These are phyloP conservation scores for Ivindomyrus marchei DNA, from an alignment of 2,113 vertebrate genomes.

Conservation along the genomic window DNA sequence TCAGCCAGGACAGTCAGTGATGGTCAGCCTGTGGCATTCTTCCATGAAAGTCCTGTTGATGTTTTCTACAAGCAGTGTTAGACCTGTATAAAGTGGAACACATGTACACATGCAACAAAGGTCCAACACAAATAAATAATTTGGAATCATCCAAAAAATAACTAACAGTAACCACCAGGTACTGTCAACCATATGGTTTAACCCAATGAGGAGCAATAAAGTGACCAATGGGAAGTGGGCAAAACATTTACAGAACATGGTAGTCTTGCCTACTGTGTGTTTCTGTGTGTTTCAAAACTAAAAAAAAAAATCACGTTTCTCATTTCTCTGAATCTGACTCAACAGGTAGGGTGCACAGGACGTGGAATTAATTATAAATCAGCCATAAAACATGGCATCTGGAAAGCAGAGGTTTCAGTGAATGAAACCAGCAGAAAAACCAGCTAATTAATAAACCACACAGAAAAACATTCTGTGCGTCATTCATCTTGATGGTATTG, in stretches of 20 bases:
- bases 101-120: not conserved
- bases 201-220: not conserved
- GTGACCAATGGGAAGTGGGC: not conserved
- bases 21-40: not conserved
- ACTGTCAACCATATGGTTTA: not conserved
- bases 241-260: not conserved
- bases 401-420: not conserved
- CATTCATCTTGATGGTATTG: not conserved
- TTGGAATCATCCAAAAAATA: not conserved
- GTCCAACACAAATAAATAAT: not conserved
- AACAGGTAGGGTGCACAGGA: not conserved
- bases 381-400: not conserved
- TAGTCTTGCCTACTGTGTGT: not conserved
- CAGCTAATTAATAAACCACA: not conserved
- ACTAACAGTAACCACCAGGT: not conserved
- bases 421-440: not conserved
- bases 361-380: not conserved
- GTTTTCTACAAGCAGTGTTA: not conserved
- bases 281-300: not conserved
- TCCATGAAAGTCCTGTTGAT: not conserved
- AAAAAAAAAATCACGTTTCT: not conserved
- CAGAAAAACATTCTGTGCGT: not conserved
- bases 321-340: not conserved
- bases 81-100: not conserved
- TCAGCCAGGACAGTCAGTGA: not conserved